A percentile compares a stretch with the other conserved stretches of the same genome.
These are phyloP conservation scores for Hycleus phaleratus DNA, from an alignment of 1,140 invertebrate species.

Conservation along the genomic window DNA sequence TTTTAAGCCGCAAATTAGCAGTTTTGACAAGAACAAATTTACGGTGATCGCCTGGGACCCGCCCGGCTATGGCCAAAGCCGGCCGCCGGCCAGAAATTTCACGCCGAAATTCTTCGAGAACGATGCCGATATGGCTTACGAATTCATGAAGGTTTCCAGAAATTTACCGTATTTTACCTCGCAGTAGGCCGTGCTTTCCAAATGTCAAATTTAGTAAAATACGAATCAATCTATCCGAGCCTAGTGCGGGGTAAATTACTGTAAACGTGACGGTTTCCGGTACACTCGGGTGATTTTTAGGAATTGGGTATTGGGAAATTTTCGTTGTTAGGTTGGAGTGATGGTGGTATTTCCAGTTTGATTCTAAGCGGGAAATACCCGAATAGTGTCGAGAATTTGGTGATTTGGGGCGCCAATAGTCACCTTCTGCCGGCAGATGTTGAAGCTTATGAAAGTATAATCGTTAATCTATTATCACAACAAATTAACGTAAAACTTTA, in stretches of 20 bases:
- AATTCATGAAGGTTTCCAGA: conserved; percentile 58
- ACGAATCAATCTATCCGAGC: too few relatives aligned
- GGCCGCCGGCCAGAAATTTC: conserved; percentile 68
- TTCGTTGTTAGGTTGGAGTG: conserved; percentile 82
- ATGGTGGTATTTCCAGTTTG: conserved; percentile 74
- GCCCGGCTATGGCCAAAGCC: conserved; percentile 78
- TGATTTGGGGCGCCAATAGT: conserved; percentile 71
- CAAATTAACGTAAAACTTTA: background rate
- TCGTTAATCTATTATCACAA: background rate
- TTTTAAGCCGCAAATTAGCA: conserved; percentile 70
- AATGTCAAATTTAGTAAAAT: background rate
- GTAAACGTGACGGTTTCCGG: background rate
- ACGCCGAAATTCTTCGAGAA: conserved; percentile 60
- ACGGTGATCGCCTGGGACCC: conserved; percentile 82
- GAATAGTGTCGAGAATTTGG: conserved; percentile 59
- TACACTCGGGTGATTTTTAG: background rate
- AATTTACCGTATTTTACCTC: too few relatives aligned
- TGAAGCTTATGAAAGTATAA: conserved; percentile 53
- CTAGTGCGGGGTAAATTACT: too few relatives aligned
- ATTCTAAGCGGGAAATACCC: conserved; percentile 65
- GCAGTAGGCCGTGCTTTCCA: too few relatives aligned
- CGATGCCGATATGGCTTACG: conserved; percentile 63
- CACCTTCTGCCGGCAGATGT: conserved; percentile 64
- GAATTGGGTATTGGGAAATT: conserved; percentile 50
- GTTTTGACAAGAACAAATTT: conserved; percentile 58